Base-by-base conservation (phyloP, 2,888 invertebrate species). In the Drosophila acutilabella region DNA sequence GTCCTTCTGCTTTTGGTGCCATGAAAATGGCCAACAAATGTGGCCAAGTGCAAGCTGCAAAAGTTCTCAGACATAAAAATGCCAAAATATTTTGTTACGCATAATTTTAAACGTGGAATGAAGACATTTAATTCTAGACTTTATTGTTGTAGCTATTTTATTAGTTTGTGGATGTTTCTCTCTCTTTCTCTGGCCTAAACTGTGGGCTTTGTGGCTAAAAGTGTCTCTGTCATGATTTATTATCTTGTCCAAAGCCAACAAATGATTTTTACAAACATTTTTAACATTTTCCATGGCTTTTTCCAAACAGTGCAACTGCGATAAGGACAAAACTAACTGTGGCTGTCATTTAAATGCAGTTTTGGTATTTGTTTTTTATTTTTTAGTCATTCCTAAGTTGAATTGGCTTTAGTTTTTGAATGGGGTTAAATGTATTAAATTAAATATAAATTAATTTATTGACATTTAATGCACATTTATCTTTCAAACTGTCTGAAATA, bases 381-480 rank as follows among this genome's bases (percentile, higher is more conserved):
- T 18, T 48, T 45, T 40, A n/a, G 5, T 2, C 1, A 11, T 4
- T 23, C 14, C 8, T 54, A 30, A 33, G 54, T n/a, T 44, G 13
- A 33, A 8, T 38, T 7, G 0, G 18, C 6, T 33, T 14, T 14
- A 8, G n/a, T 38, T 26, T 18, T 54, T 16, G 56, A 11, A 26
- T 6, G 7, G 8, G 10, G 10, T 47, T 26, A 2, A 20, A 40
- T 36, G 47, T 6, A 56, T 36, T 26, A 44, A 47, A 41, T 54
- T 33, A 7, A 30, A 48, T 45, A 54, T 13, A 20, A 18, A 78
- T 83, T 77, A 51, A 80, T 81, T 77, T 85, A 88, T 83, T 72
- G 70, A 77, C 61, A 82, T 85, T 85, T 77, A 88, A 80, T 56
- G 42, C 53, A 41, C 80, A 85, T 83, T 85, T 83, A 74, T 83